These are phyloP conservation scores for Paraplagusia blochii DNA, from an alignment of 2,113 vertebrate species.

Conservation along the genomic window DNA sequence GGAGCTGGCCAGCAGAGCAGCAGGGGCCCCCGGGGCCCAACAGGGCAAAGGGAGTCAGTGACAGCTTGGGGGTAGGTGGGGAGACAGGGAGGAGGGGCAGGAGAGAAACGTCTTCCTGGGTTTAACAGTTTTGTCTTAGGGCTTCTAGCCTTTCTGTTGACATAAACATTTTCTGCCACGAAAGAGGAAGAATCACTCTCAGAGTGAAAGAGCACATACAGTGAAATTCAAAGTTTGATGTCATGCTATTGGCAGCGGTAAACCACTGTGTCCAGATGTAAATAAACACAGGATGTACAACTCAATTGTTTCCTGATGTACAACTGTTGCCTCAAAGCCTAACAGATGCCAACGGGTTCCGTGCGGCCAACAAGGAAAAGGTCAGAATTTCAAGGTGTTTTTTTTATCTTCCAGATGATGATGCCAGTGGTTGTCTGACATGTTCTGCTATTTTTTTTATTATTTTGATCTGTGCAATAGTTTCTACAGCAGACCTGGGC, in stretches of 20 bases:
- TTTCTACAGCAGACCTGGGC: no score
- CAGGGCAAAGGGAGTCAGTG: conserved; percentile 34
- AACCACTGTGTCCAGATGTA: conserved; percentile 1
- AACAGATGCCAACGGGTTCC: conserved; percentile 17
- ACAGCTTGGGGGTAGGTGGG: conserved; percentile 9
- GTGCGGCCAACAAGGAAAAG: conserved; percentile 19
- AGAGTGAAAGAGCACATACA: not conserved
- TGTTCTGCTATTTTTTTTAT: not conserved
- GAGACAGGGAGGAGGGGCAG: not conserved
- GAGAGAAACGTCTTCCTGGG: conserved; percentile 6
- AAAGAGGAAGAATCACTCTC: not conserved
- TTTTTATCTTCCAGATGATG: not conserved
- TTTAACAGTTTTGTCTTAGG: not conserved
- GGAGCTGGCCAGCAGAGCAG: conserved; percentile 22
- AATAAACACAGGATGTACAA: conserved; percentile 2
- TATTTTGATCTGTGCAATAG: no score
- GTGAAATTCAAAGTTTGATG: conserved; percentile 8
- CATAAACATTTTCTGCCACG: not conserved
- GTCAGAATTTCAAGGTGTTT: no score
- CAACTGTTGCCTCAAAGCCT: conserved; percentile 24
- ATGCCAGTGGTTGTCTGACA: not conserved
- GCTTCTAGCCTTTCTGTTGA: conserved; percentile 1
- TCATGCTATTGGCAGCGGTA: not conserved
- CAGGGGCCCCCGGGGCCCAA: conserved; percentile 31
- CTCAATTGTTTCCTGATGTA: conserved; percentile 27